A percentile compares a stretch with the other conserved stretches of the same genome.
Conservation (phyloP, 2,797 vertebrate species). For the Cirrhinus molitorella region DNA sequence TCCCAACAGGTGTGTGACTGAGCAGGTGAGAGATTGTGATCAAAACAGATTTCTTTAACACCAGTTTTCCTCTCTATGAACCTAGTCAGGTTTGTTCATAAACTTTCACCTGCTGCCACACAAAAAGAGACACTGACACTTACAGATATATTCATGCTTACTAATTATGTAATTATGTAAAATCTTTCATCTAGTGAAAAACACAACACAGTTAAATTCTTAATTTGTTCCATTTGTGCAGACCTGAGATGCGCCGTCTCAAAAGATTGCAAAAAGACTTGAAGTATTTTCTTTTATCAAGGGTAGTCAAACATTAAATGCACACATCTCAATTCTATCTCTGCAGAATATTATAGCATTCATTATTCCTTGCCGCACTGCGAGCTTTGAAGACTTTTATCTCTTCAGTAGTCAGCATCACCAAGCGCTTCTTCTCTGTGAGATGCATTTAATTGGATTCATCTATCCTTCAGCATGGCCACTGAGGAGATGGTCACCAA, state of each 20-base stretch:
- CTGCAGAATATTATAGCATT: constrained; percentile 30
- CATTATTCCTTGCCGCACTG: background rate
- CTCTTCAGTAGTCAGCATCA: constrained; percentile 43
- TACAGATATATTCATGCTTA: constrained; percentile 2
- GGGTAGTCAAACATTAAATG: constrained; percentile 28
- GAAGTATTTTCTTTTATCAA: constrained; percentile 4
- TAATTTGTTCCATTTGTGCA: constrained; percentile 17
- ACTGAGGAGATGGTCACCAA: constrained; percentile 39
- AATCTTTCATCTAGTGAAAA: constrained; percentile 22
- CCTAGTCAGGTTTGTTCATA: background rate
- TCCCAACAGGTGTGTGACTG: constrained; percentile 6
- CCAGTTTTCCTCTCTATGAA: background rate
- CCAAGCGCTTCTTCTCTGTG: constrained; percentile 27
- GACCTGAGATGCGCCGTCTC: background rate
- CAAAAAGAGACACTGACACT: background rate
- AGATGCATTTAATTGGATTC: constrained; percentile 60
- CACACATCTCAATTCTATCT: background rate
- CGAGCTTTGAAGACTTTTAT: constrained; percentile 38
- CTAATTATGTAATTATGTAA: constrained; percentile 2
- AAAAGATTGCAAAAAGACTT: background rate
- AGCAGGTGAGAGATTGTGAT: constrained; percentile 21
- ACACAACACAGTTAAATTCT: background rate
- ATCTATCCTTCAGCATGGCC: constrained; percentile 54
- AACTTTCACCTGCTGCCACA: constrained; percentile 12
- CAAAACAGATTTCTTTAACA: constrained; percentile 12